Base-by-base conservation (phyloP, 2,797 vertebrate genomes). In the Sciaenops ocellatus region DNA sequence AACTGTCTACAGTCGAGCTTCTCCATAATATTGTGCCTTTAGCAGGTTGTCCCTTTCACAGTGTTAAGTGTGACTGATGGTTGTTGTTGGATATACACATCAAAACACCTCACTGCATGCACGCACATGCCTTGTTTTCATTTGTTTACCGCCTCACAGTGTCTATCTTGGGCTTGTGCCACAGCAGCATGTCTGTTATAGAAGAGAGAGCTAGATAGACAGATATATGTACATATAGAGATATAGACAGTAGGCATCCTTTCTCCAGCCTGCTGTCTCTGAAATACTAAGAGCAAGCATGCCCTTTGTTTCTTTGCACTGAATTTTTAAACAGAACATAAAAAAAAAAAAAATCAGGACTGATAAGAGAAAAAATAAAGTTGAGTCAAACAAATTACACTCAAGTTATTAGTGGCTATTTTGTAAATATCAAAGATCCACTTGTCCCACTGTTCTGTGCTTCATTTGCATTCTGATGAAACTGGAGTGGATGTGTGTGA, bases 391-490 rank as follows among this genome's bases (percentile, higher is more conserved):
- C 95, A 97, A 97, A 97, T 97, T 97, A 96, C 95, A 95, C 96
- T 97, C 95, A 92, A 94, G 96, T 97, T 98, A 98, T 98, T 98
- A 98, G 96, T 94, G 96, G 95, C 96, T 96, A 97, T 98, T 98
- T 99, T 96, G 97, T 99, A 99, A 99, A 99, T 99, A 99, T 99
- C 97, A 98, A 97, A 98, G 97, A 96, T 95, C 96, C 96, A 96
- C 96, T 97, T 97, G 97, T 97, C 96, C 96, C 94, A 95, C 95
- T 94, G 96, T 96, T 96, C 90, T 93, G 94, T 94, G 96, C 96
- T 96, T 97, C 96, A 98, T 99, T 98, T 98, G 97, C 98, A 99
- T 99, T 97, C 97, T 98, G 97, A 99, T 98, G 98, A 98, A 98
- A 98, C 96, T 96, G 97, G 96, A 97, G 97, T 96, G 97, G 97